Evolutionary conservation across 2,888 invertebrate species (phyloP), one percentile per base, ranked within the genome.

Genomic region (Sphecodes monilicornis): DNA sequence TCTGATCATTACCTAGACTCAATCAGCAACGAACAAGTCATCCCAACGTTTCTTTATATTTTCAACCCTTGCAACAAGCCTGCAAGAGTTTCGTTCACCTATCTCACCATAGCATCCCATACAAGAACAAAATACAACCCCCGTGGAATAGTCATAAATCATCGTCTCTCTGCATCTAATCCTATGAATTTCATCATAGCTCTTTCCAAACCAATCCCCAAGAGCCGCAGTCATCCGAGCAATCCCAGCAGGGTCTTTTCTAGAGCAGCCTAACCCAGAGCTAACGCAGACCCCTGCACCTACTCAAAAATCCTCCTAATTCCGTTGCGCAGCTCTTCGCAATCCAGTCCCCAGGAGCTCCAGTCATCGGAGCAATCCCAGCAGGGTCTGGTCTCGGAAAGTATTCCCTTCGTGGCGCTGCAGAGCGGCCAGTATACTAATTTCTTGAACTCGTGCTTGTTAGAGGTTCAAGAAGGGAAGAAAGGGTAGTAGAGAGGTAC

Each of bases 381-480:
- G 36, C 66, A 39, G 36, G 36, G 11, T 22, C 36, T 22, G 22
- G 18, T 22, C 54, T 57, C 68, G 68, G 60, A 80, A 76, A 85
- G 72, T 66, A 79, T 32, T 70, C 22, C 50, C 32, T 39, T 36
- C 29, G 50, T 18, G 41, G 29, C 22, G 60, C 36, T 74, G 46
- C 46, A 71, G 46, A 57, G 29, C 72, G 70, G 16, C 85, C 64
- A 54, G 60, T 76, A 74, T 50, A 60, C 85, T 76, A 79, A 82
- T 86, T 76, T 82, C 80, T 75, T 54, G 76, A 80, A 80, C 83
- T 69, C 76, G 50, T 41, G 78, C 77, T 82, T 72, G 85, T 78
- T 85, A 75, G 72, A 72, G 43, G 71, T 54, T 73, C 69, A 70
- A 80, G 84, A 80, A 85, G 80, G 80, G 64, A 64, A 64, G 32